Percentiles rank a stretch among this genome's conserved stretches.
Conservation (phyloP, 2,113 vertebrate species). For the Ageneiosus marmoratus region DNA sequence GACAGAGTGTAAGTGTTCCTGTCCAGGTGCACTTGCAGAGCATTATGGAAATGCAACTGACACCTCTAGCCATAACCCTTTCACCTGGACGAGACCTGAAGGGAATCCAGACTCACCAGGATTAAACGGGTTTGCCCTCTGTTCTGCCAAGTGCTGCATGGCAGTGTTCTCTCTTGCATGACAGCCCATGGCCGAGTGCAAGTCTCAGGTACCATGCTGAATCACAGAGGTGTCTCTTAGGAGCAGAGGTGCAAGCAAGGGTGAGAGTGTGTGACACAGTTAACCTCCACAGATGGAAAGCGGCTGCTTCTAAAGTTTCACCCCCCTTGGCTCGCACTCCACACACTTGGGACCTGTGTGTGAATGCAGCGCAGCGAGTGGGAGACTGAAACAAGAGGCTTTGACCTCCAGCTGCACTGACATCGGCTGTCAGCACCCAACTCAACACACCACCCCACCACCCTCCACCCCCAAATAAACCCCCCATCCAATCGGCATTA, state of each 20-base stretch:
- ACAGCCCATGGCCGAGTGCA: conserved; percentile 40
- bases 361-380: conserved; percentile 56
- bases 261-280: conserved; percentile 67
- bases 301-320: conserved; percentile 69
- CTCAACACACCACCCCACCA: conserved; percentile 12
- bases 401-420: conserved; percentile 70
- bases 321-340: conserved; percentile 45
- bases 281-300: conserved; percentile 74
- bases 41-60: conserved; percentile 9
- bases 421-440: conserved; percentile 67
- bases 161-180: conserved; percentile 29
- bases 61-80: conserved; percentile 17
- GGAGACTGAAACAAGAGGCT: conserved; percentile 72
- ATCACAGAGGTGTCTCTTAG: conserved; percentile 64
- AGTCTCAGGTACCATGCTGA: conserved; percentile 60
- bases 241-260: conserved; percentile 61
- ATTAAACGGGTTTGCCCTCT: conserved; percentile 25
- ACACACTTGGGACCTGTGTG: conserved; percentile 50
- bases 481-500: conserved; percentile 34
- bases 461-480: conserved; percentile 53
- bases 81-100: conserved; percentile 57
- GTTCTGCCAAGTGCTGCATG: conserved; percentile 23
- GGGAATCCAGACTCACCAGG: conserved; percentile 30
- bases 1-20: not conserved
- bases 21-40: conserved; percentile 19